A percentile compares a stretch with the other conserved stretches of the same genome.
phyloP scores from a whole-genome alignment of 2,888 invertebrate genomes.

The Eurytoma californica region DNA sequence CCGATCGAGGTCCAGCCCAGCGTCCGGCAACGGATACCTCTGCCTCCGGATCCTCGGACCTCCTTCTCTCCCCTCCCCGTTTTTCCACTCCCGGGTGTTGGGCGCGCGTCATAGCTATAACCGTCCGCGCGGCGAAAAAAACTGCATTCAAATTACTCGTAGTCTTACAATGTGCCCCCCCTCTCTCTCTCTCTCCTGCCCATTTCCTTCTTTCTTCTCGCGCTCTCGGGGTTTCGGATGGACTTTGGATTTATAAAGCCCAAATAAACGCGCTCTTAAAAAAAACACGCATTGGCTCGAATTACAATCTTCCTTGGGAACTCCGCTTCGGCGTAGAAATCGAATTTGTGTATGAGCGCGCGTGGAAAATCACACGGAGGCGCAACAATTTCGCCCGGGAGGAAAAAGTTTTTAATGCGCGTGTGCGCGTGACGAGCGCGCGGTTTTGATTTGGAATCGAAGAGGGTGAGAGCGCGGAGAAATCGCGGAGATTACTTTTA shows the following conservation, averaged over 20 bases:
- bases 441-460: no score
- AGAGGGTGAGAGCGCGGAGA: no score
- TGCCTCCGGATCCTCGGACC: slow-evolving; percentile 19
- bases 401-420: no score
- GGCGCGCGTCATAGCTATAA: slow-evolving; percentile 6
- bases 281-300: neutral
- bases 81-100: slow-evolving; percentile 3
- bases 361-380: no score
- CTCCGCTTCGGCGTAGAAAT: slow-evolving; percentile 16
- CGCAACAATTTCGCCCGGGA: no score
- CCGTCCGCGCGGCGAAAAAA: slow-evolving; percentile 59
- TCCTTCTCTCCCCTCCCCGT: slow-evolving; percentile 9
- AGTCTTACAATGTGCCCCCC: neutral
- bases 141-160: slow-evolving; percentile 71
- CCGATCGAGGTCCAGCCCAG: slow-evolving; percentile 61
- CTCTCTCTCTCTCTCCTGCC: neutral
- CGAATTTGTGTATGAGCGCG: slow-evolving; percentile 1
- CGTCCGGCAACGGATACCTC: slow-evolving; percentile 66
- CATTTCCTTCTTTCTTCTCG: neutral
- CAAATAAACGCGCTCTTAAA: slow-evolving; percentile 18
- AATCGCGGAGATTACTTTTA: no score
- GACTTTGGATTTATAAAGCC: slow-evolving; percentile 6
- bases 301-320: slow-evolving; percentile 4
- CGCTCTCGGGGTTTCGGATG: neutral
- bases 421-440: no score